phyloP scores from a whole-genome alignment of 1,140 invertebrate species.

The Lepidostoma basale region DNA sequence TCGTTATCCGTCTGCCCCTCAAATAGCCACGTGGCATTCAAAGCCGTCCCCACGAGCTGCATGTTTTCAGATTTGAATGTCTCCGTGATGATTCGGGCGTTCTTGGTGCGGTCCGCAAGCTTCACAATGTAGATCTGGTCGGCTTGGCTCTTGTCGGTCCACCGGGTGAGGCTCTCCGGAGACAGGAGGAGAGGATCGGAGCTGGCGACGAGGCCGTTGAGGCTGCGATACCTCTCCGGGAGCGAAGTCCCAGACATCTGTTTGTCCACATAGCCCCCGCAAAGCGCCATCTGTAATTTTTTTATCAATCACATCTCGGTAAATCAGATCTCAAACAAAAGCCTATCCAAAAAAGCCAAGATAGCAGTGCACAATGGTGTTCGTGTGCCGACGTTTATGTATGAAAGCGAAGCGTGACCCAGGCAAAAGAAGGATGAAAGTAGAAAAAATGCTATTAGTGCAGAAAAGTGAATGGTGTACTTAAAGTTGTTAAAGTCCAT shows the following conservation, averaged over 20 bases:
- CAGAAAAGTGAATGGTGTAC: too few relatives aligned
- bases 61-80: conserved; percentile 35
- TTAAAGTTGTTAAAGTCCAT: too few relatives aligned
- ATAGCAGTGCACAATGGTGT: too few relatives aligned
- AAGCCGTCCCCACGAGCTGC: conserved; percentile 11
- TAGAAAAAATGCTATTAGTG: too few relatives aligned
- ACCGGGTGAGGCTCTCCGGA: neutral
- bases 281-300: conserved; percentile 1
- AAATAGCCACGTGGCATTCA: conserved; percentile 38
- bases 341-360: too few relatives aligned
- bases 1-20: conserved; percentile 7
- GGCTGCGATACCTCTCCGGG: conserved; percentile 20
- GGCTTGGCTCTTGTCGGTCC: neutral
- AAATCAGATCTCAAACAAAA: too few relatives aligned
- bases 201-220: conserved; percentile 25
- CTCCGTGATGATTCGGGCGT: conserved; percentile 9
- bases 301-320: too few relatives aligned
- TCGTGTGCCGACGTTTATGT: too few relatives aligned
- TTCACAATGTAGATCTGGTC: conserved; percentile 30
- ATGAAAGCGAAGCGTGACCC: too few relatives aligned
- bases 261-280: conserved; percentile 23
- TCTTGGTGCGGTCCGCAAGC: conserved; percentile 23
- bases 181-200: conserved; percentile 10
- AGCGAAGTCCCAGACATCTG: conserved; percentile 21
- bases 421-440: too few relatives aligned